A percentile compares a stretch with the other conserved stretches of the same genome.
phyloP scores from a whole-genome alignment of 2,888 invertebrate genomes.

The Oscheius sp. region DNA sequence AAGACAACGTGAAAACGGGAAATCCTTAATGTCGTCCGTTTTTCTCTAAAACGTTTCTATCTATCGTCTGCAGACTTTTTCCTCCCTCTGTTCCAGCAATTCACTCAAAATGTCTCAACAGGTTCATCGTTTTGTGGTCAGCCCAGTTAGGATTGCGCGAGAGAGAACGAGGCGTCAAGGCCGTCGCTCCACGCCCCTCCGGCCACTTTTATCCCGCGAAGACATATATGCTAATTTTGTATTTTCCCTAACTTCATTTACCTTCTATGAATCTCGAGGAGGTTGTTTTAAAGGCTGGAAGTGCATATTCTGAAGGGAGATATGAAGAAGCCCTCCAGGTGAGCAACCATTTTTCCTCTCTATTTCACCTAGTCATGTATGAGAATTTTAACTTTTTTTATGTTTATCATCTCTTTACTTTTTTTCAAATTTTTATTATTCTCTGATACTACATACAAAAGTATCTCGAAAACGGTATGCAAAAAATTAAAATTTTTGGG shows the following conservation, averaged over 20 bases:
- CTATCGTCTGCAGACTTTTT: no score
- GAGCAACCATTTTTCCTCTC: no score
- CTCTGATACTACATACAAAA: no score
- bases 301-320: conserved; percentile 46
- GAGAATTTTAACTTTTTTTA: neutral
- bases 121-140: neutral
- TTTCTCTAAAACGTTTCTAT: no score
- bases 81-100: no score
- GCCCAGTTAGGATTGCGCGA: conserved; percentile 9
- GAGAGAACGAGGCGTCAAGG: conserved; percentile 19
- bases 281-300: conserved; percentile 29
- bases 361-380: neutral
- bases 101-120: neutral
- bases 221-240: conserved; percentile 6
- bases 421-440: no score
- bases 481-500: no score
- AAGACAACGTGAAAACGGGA: no score
- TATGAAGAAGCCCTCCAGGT: conserved; percentile 31
- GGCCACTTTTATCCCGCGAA: neutral
- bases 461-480: no score
- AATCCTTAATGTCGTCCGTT: no score
- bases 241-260: no score
- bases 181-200: conserved; percentile 6
- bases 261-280: conserved; percentile 29
- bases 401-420: no score